Conservation (phyloP, 2,888 invertebrate species). For the Drosophila nr. medialis region DNA sequence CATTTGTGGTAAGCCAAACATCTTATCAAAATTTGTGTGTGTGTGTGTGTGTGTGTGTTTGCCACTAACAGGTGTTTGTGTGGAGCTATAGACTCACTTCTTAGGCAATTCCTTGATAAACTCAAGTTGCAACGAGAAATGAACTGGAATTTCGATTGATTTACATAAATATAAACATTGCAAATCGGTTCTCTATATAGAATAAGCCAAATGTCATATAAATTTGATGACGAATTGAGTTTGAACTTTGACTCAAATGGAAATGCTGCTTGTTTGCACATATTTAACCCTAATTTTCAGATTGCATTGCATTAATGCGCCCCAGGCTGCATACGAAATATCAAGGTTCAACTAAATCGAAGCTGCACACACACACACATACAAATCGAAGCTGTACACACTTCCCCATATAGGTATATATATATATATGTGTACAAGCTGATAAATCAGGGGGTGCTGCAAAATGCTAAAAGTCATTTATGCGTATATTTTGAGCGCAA, state of each 20-base stretch:
- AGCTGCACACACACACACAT: constrained; percentile 3
- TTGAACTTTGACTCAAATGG: background rate
- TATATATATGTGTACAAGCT: constrained; percentile 2
- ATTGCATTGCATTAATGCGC: background rate
- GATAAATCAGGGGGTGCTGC: constrained; percentile 36
- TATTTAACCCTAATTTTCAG: background rate
- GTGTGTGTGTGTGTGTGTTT: constrained; percentile 5
- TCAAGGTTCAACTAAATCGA: constrained; percentile 46
- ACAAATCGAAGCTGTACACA: constrained; percentile 14
- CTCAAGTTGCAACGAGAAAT: no score
- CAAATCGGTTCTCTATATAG: background rate
- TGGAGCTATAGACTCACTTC: constrained; percentile 5
- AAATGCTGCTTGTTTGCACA: background rate
- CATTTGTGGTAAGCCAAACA: constrained; percentile 45
- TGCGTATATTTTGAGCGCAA: constrained; percentile 29
- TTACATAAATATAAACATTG: background rate
- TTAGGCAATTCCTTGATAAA: no score
- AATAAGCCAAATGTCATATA: background rate
- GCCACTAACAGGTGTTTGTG: constrained; percentile 52
- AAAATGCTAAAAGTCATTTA: constrained; percentile 50
- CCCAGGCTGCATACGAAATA: constrained; percentile 24
- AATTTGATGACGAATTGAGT: background rate
- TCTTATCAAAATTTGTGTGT: background rate
- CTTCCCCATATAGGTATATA: background rate
- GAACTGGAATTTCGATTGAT: no score